These are phyloP conservation scores for Oxystoma pomonae DNA, from an alignment of 2,888 invertebrate species.

Conservation along the genomic window DNA sequence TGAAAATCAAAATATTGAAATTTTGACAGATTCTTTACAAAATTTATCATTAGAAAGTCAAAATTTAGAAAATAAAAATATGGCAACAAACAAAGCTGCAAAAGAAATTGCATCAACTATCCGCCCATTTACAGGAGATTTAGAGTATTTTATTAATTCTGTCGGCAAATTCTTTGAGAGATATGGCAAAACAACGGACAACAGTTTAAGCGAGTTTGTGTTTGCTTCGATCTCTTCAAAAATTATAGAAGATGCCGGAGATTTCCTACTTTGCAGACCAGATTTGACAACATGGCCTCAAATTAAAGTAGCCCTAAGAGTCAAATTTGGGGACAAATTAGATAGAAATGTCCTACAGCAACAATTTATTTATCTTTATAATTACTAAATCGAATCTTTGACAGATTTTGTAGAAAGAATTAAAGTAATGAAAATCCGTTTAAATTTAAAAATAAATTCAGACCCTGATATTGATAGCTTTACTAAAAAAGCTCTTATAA, in stretches of 20 bases:
- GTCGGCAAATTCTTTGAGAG: slow-evolving; percentile 13
- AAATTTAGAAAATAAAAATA: too few relatives aligned
- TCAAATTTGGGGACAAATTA: slow-evolving; percentile 11
- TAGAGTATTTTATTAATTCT: slow-evolving; percentile 11
- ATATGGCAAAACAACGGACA: too few relatives aligned
- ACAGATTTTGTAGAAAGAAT: slow-evolving; percentile 12
- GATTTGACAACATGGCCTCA: slow-evolving; percentile 14
- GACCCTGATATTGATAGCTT: neutral
- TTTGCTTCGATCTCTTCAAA: slow-evolving; percentile 14
- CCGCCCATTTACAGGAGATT: slow-evolving; percentile 4
- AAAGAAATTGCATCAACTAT: slow-evolving; percentile 14
- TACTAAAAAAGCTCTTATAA: slow-evolving; percentile 7
- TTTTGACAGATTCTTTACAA: neutral
- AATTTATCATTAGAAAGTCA: too few relatives aligned
- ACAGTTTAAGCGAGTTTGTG: too few relatives aligned
- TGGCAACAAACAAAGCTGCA: slow-evolving; percentile 8
- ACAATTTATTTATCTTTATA: slow-evolving; percentile 11
- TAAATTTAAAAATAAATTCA: slow-evolving; percentile 11
- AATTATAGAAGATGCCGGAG: slow-evolving; percentile 15
- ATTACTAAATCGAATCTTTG: slow-evolving; percentile 9
- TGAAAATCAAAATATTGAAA: neutral
- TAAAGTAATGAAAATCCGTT: slow-evolving; percentile 10
- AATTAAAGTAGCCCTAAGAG: slow-evolving; percentile 6
- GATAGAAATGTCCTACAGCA: slow-evolving; percentile 9
- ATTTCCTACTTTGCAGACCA: slow-evolving; percentile 13